Evolutionary conservation across 37 sponge, comb jelly and placozoan genomes (phyloP), one percentile per base, ranked within the genome.

Genomic region (Chondrilla cf. caribensis): DNA sequence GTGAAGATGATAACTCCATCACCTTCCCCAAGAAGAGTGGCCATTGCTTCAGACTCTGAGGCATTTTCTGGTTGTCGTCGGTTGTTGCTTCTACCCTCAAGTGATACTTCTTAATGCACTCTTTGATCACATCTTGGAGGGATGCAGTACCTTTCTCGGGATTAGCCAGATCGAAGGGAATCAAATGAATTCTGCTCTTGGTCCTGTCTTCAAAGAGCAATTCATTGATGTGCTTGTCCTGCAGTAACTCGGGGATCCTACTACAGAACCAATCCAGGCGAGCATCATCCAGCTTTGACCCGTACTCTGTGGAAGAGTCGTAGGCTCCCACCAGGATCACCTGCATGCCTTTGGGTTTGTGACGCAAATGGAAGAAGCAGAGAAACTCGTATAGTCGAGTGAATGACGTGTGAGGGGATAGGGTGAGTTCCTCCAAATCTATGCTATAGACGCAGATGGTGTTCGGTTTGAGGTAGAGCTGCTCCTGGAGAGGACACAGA

Each of bases 401-500:
- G 43, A 25, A 73, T 1, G 24, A 21, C 2, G 29, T 37, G 25
- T 73, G 44, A 2, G 76, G 18, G 21, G 38, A 39, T 11, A 37
- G 11, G 17, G 41, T n/a, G 24, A 43, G 25, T 15, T 73, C 24
- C 76, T 73, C 47, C 76, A 73, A 4, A 25, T 73, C 24, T 15
- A 73, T 73, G 6, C n/a, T 40, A 37, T 73, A 73, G 41, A 42
- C 44, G 11, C 76, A 73, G 43, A 73, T 73, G 2, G 76, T 73
- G 76, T 73, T 73, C 43, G 90, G 87, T 54, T 89, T 84, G 60
- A 93, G 79, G 82, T 93, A 93, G 47, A 93, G 78, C 14, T 40
- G 72, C 40, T 81, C 54, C 41, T 44, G 29, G 0, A 87, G 90
- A 19, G 87, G 83, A 60, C 82, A 84, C 35, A 93, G 79, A 0